These are phyloP conservation scores for Amphiprion clarkii DNA, from an alignment of 2,797 vertebrate species.

Conservation along the genomic window DNA sequence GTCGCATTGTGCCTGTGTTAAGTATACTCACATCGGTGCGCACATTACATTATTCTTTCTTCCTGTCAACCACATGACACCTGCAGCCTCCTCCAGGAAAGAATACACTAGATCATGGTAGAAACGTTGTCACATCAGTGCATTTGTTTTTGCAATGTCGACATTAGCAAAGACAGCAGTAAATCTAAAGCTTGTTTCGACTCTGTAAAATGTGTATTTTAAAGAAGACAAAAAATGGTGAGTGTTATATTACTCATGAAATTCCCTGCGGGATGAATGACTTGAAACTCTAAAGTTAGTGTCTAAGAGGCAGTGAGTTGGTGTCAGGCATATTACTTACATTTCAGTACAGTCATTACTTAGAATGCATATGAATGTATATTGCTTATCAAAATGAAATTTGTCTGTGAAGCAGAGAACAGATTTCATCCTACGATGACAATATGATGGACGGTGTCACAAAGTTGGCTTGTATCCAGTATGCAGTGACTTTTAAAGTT, in stretches of 20 bases:
- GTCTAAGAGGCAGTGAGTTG: no score
- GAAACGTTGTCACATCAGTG: constrained; percentile 5
- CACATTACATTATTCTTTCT: constrained; percentile 20
- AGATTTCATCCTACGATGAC: background rate
- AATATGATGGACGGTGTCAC: background rate
- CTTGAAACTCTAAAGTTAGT: background rate
- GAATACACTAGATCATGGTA: constrained; percentile 21
- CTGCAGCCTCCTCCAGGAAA: constrained; percentile 20
- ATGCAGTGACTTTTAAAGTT: background rate
- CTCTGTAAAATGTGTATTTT: background rate
- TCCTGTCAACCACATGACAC: constrained; percentile 42
- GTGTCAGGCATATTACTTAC: background rate
- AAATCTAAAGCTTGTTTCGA: background rate
- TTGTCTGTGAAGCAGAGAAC: background rate
- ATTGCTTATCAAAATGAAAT: background rate
- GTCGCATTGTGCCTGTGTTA: constrained; percentile 20
- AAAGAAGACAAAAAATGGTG: background rate
- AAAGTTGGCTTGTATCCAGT: background rate
- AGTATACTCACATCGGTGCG: constrained; percentile 31
- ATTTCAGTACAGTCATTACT: background rate
- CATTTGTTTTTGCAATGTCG: constrained; percentile 19
- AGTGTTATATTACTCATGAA: background rate
- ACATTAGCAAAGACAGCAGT: constrained; percentile 1
- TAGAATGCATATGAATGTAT: background rate
- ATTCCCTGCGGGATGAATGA: background rate